Conservation (phyloP, 2,888 invertebrate genomes). For the Agriopis marginaria region DNA sequence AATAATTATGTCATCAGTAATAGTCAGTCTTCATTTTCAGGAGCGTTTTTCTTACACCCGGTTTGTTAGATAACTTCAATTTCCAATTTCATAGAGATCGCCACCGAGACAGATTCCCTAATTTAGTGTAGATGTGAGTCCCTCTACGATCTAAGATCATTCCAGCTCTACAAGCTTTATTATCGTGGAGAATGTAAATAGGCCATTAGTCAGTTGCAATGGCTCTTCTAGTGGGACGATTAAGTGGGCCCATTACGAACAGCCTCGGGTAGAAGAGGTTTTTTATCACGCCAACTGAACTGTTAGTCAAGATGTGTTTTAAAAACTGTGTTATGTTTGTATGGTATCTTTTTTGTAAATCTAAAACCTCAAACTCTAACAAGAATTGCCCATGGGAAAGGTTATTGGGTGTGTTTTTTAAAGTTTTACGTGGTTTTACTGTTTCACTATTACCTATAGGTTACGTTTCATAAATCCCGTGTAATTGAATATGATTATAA, state of each 20-base stretch:
- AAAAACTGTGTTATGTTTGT: background rate
- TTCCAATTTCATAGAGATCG: background rate
- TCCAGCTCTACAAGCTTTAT: constrained; percentile 53
- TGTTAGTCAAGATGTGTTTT: constrained; percentile 18
- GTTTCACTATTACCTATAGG: too few species aligned
- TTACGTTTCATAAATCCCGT: too few species aligned
- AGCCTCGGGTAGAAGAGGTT: constrained; percentile 49
- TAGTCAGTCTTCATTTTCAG: too few species aligned
- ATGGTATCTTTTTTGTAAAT: background rate
- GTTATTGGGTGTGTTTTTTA: too few species aligned
- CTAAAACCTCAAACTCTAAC: too few species aligned
- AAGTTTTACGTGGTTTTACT: too few species aligned
- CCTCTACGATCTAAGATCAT: constrained; percentile 20
- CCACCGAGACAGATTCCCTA: background rate
- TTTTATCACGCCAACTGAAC: constrained; percentile 41
- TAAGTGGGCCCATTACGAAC: constrained; percentile 59
- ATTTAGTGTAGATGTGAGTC: background rate
- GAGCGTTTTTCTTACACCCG: too few species aligned
- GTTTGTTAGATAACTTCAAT: too few species aligned
- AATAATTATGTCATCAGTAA: too few species aligned
- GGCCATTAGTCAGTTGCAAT: constrained; percentile 67
- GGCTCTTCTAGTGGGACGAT: constrained; percentile 53
- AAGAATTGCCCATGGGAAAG: too few species aligned
- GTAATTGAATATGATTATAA: too few species aligned
- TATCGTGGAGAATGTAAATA: constrained; percentile 65